Evolutionary conservation across 2,797 vertebrate genomes (phyloP), one percentile per base, ranked within the genome.

Genomic region (Malurus splendens): DNA sequence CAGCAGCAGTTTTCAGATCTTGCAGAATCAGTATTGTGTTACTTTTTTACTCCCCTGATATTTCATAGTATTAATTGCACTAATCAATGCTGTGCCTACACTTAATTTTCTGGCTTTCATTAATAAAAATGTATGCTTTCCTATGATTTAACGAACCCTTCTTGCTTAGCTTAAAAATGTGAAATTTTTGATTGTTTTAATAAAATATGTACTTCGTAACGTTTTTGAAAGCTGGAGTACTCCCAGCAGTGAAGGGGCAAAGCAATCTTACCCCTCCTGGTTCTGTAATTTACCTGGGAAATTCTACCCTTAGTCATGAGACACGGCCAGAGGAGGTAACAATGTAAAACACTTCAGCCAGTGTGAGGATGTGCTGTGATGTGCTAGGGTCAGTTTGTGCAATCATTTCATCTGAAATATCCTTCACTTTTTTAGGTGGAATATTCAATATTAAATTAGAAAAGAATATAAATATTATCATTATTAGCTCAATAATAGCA

Each of bases 41-140:
- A 41, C 23, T 64, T 38, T 39, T 39, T 82, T 51, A 55, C 36
- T 66, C 25, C 19, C 23, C 54, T 47, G 12, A 42, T 92, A 36
- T 33, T 82, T 71, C 45, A 4, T 50, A 30, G 3, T 9, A 47
- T 62, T 83, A 82, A 76, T 52, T 86, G 28, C 24, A 82, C 76
- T 92, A 91, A 85, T 72, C 18, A 2, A 14, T 81, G 59, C 47
- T 80, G 38, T 32, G 6, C 14, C 45, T 77, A 1, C 32, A 15
- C 48, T 22, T 78, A 56, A 67, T 75, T 72, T 87, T 57, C 70
- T 79, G 67, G 3, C 60, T 90, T 73, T 84, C 25, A 27, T 82
- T 85, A 90, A 82, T 56, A 82, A 56, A 90, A 68, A 44, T 24
- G 2, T 4, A 12, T 33, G 10, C 45, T 72, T 82, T 65, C 36